phyloP scores from a whole-genome alignment of 2,113 vertebrate species.

The Acanthochromis polyacanthus region DNA sequence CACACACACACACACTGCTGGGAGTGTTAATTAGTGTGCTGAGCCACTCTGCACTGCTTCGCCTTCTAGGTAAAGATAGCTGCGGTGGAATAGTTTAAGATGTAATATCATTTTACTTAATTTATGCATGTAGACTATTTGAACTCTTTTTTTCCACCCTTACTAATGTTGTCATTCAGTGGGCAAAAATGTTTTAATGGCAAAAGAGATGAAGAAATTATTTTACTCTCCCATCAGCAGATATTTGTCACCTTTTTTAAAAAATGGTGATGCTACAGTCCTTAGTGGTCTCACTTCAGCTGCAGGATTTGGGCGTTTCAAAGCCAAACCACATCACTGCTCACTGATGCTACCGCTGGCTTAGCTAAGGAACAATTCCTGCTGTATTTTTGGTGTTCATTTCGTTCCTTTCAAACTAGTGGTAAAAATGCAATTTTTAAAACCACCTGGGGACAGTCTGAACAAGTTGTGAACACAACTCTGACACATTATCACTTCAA shows the following conservation, averaged over 20 bases:
- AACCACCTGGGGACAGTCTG: too few relatives aligned
- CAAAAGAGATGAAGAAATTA: not conserved
- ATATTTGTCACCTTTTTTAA: not conserved
- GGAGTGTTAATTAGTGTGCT: conserved; percentile 74
- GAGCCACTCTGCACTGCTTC: conserved; percentile 37
- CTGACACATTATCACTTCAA: too few relatives aligned
- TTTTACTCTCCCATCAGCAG: too few relatives aligned
- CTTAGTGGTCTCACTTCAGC: not conserved
- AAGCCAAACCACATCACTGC: too few relatives aligned
- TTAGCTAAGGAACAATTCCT: too few relatives aligned
- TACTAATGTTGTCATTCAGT: not conserved
- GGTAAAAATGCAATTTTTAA: too few relatives aligned
- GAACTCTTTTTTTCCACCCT: not conserved
- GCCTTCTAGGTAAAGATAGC: conserved; percentile 39
- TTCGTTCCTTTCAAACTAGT: too few relatives aligned
- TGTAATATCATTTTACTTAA: conserved; percentile 9
- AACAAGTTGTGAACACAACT: not conserved
- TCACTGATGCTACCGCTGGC: too few relatives aligned
- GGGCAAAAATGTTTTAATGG: not conserved
- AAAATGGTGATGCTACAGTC: not conserved
- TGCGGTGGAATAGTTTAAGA: conserved; percentile 27
- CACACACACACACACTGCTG: conserved; percentile 16
- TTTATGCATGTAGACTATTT: conserved; percentile 15
- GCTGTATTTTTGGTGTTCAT: too few relatives aligned
- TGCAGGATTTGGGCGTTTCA: not conserved